Percentiles rank a stretch among this genome's conserved stretches.
phyloP scores from a whole-genome alignment of 2,888 invertebrate species.

The Spatulosminthurus flaviceps region DNA sequence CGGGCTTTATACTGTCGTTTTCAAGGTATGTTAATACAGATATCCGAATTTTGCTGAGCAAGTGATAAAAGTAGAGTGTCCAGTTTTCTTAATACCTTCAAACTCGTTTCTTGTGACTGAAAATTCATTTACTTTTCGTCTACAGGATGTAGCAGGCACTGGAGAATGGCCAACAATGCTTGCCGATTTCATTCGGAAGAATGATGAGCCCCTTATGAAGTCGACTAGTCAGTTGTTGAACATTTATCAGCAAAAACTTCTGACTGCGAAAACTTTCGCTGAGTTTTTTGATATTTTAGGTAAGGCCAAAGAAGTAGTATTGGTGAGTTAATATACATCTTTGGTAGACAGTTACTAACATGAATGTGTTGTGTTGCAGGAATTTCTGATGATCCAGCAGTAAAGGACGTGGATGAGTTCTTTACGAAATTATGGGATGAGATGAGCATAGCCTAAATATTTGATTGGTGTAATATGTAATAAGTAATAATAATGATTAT shows the following conservation, averaged over 20 bases:
- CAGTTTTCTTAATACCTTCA: no score
- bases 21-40: constrained; percentile 83
- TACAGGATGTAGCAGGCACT: constrained; percentile 69
- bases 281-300: constrained; percentile 95
- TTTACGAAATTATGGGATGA: constrained; percentile 47
- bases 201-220: constrained; percentile 90
- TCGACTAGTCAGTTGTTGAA: constrained; percentile 84
- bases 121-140: no score
- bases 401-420: constrained; percentile 48
- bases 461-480: not conserved
- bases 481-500: no score
- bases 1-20: constrained; percentile 83
- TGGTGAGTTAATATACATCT: not conserved
- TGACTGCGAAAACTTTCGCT: constrained; percentile 87
- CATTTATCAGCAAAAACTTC: constrained; percentile 85
- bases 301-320: not conserved
- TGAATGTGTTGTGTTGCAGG: constrained; percentile 46
- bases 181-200: constrained; percentile 92
- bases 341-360: not conserved
- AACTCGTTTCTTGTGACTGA: no score
- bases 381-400: constrained; percentile 52
- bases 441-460: constrained; percentile 24
- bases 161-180: constrained; percentile 90
- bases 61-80: no score
- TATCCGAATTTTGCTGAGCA: no score